Percentiles rank a stretch among this genome's conserved stretches.
These are phyloP conservation scores for Zygogramma bicolorata DNA, from an alignment of 2,888 invertebrate genomes.

Conservation along the genomic window DNA sequence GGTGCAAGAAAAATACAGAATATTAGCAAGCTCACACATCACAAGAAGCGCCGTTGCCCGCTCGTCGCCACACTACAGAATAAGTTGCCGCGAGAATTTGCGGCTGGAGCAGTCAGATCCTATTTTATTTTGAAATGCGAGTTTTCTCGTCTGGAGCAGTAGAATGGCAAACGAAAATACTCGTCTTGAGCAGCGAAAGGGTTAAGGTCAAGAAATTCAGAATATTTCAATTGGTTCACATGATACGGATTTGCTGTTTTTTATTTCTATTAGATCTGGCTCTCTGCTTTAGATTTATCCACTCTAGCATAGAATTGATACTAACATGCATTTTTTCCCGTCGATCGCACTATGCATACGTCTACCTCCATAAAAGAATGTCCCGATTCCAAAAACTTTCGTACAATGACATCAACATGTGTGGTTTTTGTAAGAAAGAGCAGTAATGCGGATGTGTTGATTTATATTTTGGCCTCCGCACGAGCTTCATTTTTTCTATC, in stretches of 20 bases:
- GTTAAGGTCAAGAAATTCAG: neutral
- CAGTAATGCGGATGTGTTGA: conserved; percentile 19
- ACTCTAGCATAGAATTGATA: neutral
- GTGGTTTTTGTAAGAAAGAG: conserved; percentile 10
- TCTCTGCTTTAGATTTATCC: neutral
- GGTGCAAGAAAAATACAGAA: no score
- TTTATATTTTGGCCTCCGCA: conserved; percentile 47
- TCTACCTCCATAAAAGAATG: conserved; percentile 13
- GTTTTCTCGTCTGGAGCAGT: no score
- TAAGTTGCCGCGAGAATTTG: no score
- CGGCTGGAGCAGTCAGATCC: no score
- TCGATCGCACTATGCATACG: conserved; percentile 10
- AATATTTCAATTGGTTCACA: neutral
- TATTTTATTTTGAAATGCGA: no score
- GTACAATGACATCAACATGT: conserved; percentile 14
- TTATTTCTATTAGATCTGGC: neutral
- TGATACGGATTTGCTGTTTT: neutral
- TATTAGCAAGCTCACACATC: no score
- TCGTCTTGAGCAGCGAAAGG: no score
- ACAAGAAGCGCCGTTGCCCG: no score
- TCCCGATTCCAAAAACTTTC: conserved; percentile 10
- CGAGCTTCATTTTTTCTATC: neutral
- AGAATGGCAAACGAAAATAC: no score
- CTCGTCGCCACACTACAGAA: no score
- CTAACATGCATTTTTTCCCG: neutral